Evolutionary conservation across 2,797 vertebrate genomes (phyloP), one percentile per base, ranked within the genome.

Genomic region (Pseudochromis fuscus): DNA sequence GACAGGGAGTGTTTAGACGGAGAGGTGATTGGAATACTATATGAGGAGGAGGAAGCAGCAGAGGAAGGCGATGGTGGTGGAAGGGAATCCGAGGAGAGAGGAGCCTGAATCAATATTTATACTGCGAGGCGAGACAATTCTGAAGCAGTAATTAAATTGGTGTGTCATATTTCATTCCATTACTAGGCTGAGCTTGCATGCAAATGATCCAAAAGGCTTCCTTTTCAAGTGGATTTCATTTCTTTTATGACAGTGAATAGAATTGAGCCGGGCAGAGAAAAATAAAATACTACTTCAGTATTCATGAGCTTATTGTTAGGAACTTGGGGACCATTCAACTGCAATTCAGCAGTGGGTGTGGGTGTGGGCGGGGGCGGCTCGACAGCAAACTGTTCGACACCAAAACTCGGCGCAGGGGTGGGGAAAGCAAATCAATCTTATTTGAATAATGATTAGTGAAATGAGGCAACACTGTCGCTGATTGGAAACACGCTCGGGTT

Each of bases 91-190:
- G 7, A 73, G 61, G 71, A 75, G 76, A 49, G 81, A 85, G 78
- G 68, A 72, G 72, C 75, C 75, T 63, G 72, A 92, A 90, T 92
- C 91, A 90, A 92, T 93, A 92, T 93, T 93, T 92, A 91, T 89
- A 91, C 89, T 87, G 84, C n/a, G 74, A 90, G 87, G 88, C 63
- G 69, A 92, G 88, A 92, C 91, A 84, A 90, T 90, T 87, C 86
- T 77, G 75, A 86, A 78, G 87, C 89, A 72, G 88, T 91, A 93
- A 95, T 93, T 93, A 92, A 94, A 94, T 91, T 92, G 88, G 50
- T 74, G 87, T 87, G 89, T 93, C 93, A 93, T 92, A 90, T 92
- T 93, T 93, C 87, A 90, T 92, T 91, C 87, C 85, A 90, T 92
- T 92, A 91, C 87, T 33, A 79, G 81, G 73, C 87, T 13, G 50